Conservation (phyloP, 2,797 vertebrate genomes). For the Antennarius maculatus region DNA sequence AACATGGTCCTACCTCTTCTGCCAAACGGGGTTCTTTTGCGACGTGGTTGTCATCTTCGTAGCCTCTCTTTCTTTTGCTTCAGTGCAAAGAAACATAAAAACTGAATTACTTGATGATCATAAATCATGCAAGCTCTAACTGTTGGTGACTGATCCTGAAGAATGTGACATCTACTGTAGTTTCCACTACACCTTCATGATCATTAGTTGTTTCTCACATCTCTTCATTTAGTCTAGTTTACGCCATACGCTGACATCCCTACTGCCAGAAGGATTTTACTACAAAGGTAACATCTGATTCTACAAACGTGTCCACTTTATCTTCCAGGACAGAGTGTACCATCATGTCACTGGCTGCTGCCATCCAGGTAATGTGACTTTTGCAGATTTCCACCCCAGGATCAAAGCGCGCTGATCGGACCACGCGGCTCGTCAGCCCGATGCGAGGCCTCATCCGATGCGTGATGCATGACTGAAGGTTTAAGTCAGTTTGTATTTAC, state of each 20-base stretch:
- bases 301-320: conserved; percentile 71
- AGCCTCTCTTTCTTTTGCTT: conserved; percentile 94
- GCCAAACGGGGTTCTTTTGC: conserved; percentile 82
- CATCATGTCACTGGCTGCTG: conserved; percentile 84
- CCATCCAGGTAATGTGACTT: conserved; percentile 86
- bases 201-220: conserved; percentile 33
- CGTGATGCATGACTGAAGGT: conserved; percentile 47
- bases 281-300: background rate
- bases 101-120: background rate
- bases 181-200: conserved; percentile 36
- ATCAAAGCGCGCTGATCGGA: conserved; percentile 44
- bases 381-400: conserved; percentile 39
- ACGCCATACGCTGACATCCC: background rate
- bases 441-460: conserved; percentile 46
- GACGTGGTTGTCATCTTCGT: conserved; percentile 89
- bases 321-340: conserved; percentile 87
- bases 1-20: conserved; percentile 63
- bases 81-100: conserved; percentile 13
- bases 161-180: conserved; percentile 25
- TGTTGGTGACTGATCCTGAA: conserved; percentile 28
- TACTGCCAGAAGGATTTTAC: conserved; percentile 10
- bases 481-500: conserved; percentile 57
- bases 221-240: conserved; percentile 42
- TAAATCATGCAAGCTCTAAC: conserved; percentile 18
- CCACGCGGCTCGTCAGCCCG: conserved; percentile 48